phyloP scores from a whole-genome alignment of 1,140 invertebrate genomes.

The Dendroctonus valens region DNA sequence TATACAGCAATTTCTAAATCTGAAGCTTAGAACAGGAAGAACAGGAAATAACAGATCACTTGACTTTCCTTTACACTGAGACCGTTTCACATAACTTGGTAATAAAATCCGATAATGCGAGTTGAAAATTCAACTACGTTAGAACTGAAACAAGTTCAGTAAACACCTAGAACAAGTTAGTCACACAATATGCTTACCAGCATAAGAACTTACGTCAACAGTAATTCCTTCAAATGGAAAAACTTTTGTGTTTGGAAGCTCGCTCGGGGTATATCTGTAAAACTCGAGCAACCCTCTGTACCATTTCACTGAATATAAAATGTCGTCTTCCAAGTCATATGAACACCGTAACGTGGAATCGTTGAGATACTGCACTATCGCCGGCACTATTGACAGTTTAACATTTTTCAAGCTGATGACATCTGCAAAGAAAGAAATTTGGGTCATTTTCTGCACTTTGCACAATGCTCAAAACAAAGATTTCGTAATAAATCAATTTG shows the following conservation, averaged over 20 bases:
- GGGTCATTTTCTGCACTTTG: too few relatives aligned
- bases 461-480: too few relatives aligned
- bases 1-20: too few relatives aligned
- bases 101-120: too few relatives aligned
- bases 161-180: too few relatives aligned
- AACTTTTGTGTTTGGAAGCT: constrained; percentile 63
- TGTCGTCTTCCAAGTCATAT: constrained; percentile 68
- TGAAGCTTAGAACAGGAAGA: too few relatives aligned
- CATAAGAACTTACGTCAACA: constrained; percentile 66
- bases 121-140: too few relatives aligned
- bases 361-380: constrained; percentile 58
- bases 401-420: constrained; percentile 53
- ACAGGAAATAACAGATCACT: too few relatives aligned
- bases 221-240: constrained; percentile 68
- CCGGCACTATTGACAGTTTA: constrained; percentile 56
- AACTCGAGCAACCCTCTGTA: constrained; percentile 72
- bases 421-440: constrained; percentile 37
- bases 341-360: constrained; percentile 59
- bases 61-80: too few relatives aligned
- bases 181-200: constrained; percentile 2
- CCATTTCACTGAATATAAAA: constrained; percentile 77
- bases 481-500: too few relatives aligned
- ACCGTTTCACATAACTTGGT: too few relatives aligned
- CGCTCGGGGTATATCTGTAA: constrained; percentile 67
- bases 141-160: too few relatives aligned